These are phyloP conservation scores for Platycercus adscitus DNA, from an alignment of 2,113 vertebrate species.

Conservation along the genomic window DNA sequence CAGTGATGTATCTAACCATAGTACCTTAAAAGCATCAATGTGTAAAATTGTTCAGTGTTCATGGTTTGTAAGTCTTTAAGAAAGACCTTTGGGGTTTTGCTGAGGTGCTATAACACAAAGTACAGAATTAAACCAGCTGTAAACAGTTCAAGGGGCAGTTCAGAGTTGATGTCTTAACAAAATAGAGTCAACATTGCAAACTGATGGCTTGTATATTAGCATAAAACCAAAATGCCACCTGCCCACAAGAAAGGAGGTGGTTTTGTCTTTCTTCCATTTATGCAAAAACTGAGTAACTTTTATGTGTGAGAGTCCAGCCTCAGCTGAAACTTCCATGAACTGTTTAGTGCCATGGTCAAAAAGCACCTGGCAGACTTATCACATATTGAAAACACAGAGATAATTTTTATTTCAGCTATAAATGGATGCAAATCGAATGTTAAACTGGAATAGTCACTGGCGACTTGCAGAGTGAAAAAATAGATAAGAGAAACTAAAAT, in stretches of 20 bases:
- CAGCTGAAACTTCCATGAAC: conserved; percentile 18
- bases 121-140: background rate
- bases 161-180: background rate
- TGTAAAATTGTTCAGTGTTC: background rate
- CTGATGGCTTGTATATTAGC: background rate
- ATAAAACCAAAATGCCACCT: background rate
- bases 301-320: background rate
- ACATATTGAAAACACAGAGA: background rate
- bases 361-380: conserved; percentile 41
- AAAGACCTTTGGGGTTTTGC: background rate
- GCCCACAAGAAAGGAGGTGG: background rate
- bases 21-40: background rate
- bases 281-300: background rate
- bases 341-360: background rate
- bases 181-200: background rate
- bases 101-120: background rate
- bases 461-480: conserved; percentile 3
- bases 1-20: background rate
- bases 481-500: conserved; percentile 3
- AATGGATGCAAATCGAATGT: conserved; percentile 50
- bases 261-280: background rate
- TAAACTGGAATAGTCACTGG: background rate
- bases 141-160: background rate
- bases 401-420: conserved; percentile 18
- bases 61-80: background rate